Evolutionary conservation across 2,797 vertebrate species (phyloP), one percentile per base, ranked within the genome.

Genomic region (Sebastes oblongus): DNA sequence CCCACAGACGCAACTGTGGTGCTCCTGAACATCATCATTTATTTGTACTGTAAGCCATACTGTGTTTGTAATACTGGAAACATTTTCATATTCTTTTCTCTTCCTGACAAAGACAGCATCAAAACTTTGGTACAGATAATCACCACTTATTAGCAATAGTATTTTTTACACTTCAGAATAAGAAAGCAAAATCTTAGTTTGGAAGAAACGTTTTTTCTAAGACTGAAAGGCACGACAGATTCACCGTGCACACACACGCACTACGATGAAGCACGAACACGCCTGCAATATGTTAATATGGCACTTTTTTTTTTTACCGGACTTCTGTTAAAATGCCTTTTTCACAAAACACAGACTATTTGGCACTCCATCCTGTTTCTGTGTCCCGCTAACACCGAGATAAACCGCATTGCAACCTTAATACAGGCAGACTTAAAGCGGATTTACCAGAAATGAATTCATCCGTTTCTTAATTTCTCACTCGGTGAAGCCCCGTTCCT

Each of bases 281-380:
- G 29, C 78, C 75, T 85, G 58, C 16, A 8, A 76, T 55, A 67
- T 84, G 30, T 69, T 73, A 52, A 72, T 29, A 72, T 58, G 56
- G 78, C n/a, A 39, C 62, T 22, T 18, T 81, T 86, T 18, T 81
- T 86, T 89, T 81, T 50, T 88, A 84, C 64, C 70, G 54, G 54
- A 75, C 65, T 78, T 88, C 76, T 56, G 59, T 80, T 75, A 66
- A 72, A 72, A 86, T 77, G 77, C 78, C 83, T 83, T 85, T 87
- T 73, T 76, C 29, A 69, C 39, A 50, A 72, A 86, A 66, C 72
- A 78, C 82, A 83, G 64, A 84, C 75, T 46, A 20, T 85, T 83
- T 85, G 84, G 82, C 88, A 90, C 90, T 91, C 88, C 86, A 72
- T 79, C 65, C 66, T 66, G 76, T 77, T 85, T 52, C 72, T 81